Conservation (phyloP, 1,140 invertebrate genomes). For the Apis laboriosa region DNA sequence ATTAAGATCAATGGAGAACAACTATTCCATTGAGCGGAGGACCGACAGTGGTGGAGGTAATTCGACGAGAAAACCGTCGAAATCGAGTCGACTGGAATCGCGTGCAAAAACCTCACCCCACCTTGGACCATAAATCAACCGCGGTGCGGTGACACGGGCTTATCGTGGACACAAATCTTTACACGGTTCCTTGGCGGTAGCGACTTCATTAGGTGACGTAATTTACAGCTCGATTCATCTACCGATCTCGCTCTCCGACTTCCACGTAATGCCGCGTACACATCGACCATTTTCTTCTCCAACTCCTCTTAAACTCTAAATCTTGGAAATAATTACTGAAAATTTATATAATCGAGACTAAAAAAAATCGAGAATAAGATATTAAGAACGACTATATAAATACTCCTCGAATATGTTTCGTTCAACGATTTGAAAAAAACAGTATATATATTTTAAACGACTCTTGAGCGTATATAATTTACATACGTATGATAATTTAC, state of each 20-base stretch:
- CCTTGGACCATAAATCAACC: constrained; percentile 69
- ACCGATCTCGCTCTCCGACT: constrained; percentile 39
- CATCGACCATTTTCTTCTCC: not conserved
- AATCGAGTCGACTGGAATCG: constrained; percentile 11
- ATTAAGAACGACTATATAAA: no score
- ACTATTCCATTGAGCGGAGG: not conserved
- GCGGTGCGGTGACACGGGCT: constrained; percentile 49
- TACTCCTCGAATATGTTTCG: no score
- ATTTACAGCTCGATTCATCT: constrained; percentile 68
- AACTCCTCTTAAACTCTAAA: no score
- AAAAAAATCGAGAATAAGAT: no score
- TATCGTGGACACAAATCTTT: constrained; percentile 64
- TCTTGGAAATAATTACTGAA: no score
- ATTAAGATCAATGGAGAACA: not conserved
- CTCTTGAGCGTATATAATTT: no score
- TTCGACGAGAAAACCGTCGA: not conserved
- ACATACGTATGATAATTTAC: not conserved
- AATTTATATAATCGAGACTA: no score
- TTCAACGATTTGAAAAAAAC: constrained; percentile 4
- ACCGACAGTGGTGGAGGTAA: not conserved
- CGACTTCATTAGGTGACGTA: constrained; percentile 74
- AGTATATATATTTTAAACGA: not conserved
- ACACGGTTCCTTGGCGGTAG: constrained; percentile 65
- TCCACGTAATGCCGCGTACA: not conserved
- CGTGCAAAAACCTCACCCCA: constrained; percentile 49